Percentiles rank a stretch among this genome's conserved stretches.
Evolutionary conservation across 2,113 vertebrate genomes (phyloP).

Genomic region (Ascaphus truei): DNA sequence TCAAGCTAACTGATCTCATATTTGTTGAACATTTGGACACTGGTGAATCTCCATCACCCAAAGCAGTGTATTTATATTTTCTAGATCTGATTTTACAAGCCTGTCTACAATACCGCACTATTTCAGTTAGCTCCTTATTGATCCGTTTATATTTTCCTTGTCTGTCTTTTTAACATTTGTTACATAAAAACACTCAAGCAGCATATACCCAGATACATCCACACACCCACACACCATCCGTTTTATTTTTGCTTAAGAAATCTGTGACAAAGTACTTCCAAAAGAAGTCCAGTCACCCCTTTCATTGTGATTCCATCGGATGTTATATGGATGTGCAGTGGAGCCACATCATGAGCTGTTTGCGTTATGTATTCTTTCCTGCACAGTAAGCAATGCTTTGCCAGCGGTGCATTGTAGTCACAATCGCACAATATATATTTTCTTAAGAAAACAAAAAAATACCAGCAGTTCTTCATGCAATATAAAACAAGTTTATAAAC

Average conservation of each 20-base stretch:
- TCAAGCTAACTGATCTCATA: constrained; percentile 86
- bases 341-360: constrained; percentile 39
- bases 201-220: constrained; percentile 48
- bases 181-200: constrained; percentile 51
- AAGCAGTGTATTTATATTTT: constrained; percentile 86
- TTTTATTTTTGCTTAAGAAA: constrained; percentile 62
- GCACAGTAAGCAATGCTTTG: constrained; percentile 65
- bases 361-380: neutral
- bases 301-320: constrained; percentile 50
- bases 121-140: constrained; percentile 67
- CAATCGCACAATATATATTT: constrained; percentile 82
- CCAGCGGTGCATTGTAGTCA: constrained; percentile 74
- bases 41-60: constrained; percentile 74
- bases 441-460: constrained; percentile 65
- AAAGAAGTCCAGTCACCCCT: constrained; percentile 18
- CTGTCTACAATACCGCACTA: constrained; percentile 79
- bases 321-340: too few relatives aligned
- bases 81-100: constrained; percentile 81
- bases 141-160: constrained; percentile 63
- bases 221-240: constrained; percentile 68
- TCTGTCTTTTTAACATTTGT: constrained; percentile 55
- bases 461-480: constrained; percentile 84
- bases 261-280: too few relatives aligned
- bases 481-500: constrained; percentile 86
- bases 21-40: constrained; percentile 77